A percentile compares a stretch with the other conserved stretches of the same genome.
phyloP scores from a whole-genome alignment of 2,888 invertebrate genomes.

The Orthosia gothica region DNA sequence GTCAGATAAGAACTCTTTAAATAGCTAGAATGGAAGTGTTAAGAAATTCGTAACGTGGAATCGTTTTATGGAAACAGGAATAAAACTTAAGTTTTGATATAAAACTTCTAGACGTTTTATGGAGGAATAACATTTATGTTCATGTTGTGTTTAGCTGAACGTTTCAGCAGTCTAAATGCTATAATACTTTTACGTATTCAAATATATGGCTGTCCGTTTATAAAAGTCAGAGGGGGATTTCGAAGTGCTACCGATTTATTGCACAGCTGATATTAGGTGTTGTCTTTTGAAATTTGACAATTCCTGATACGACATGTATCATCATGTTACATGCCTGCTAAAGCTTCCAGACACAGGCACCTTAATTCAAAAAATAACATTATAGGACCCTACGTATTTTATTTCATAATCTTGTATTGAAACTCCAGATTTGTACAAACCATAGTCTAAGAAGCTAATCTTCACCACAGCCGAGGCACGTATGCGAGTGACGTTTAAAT shows the following conservation, averaged over 20 bases:
- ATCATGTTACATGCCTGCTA: background rate
- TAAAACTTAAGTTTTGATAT: constrained; percentile 28
- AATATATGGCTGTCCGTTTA: constrained; percentile 19
- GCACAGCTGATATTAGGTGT: background rate
- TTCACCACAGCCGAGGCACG: constrained; percentile 41
- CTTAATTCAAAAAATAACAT: no score
- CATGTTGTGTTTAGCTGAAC: constrained; percentile 9
- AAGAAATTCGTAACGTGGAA: constrained; percentile 39
- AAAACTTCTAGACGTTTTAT: constrained; percentile 26
- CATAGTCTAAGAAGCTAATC: constrained; percentile 33
- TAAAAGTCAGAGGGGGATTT: background rate
- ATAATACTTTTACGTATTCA: background rate
- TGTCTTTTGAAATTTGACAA: no score
- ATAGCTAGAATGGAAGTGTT: constrained; percentile 39
- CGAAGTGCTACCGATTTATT: background rate
- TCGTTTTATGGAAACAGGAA: constrained; percentile 15
- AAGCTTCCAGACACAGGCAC: no score
- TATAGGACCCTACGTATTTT: background rate
- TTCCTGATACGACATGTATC: background rate
- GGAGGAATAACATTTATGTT: constrained; percentile 11
- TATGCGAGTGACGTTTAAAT: constrained; percentile 72
- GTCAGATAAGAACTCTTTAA: constrained; percentile 52
- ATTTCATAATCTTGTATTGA: background rate
- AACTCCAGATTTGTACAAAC: background rate
- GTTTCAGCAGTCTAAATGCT: background rate